Percentiles rank a stretch among this genome's conserved stretches.
These are phyloP conservation scores for Oryzias sinensis DNA, from an alignment of 2,797 vertebrate genomes.

Conservation along the genomic window DNA sequence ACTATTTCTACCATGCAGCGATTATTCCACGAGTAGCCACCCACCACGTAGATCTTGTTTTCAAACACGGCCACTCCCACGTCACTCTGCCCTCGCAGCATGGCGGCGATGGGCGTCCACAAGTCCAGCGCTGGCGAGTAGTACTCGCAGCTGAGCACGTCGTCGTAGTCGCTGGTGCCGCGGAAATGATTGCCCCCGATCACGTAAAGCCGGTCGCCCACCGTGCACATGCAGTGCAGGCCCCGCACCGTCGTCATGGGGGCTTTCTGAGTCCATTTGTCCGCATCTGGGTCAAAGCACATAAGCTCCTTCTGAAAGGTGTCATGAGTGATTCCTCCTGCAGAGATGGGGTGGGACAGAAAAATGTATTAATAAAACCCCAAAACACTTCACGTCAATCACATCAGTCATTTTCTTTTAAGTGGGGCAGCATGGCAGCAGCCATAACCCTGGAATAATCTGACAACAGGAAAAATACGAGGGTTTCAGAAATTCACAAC, in stretches of 20 bases:
- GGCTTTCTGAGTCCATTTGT: slow-evolving; percentile 97
- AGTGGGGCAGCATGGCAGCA: slow-evolving; percentile 12
- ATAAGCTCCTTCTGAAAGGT: slow-evolving; percentile 99
- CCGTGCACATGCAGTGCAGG: slow-evolving; percentile 98
- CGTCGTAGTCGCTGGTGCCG: slow-evolving; percentile 97
- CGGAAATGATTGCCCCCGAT: slow-evolving; percentile 98
- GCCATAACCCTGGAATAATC: slow-evolving; percentile 1
- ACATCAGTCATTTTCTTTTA: slow-evolving; percentile 25
- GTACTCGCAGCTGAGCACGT: slow-evolving; percentile 97
- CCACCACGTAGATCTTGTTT: slow-evolving; percentile 97
- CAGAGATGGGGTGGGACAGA: slow-evolving; percentile 6
- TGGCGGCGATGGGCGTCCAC: slow-evolving; percentile 96
- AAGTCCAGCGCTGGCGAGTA: slow-evolving; percentile 94
- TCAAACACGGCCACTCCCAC: slow-evolving; percentile 97
- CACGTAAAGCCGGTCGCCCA: slow-evolving; percentile 95
- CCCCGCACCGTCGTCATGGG: slow-evolving; percentile 96
- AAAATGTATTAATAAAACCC: too few species aligned
- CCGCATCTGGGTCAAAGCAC: slow-evolving; percentile 97
- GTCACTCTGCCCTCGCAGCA: slow-evolving; percentile 96
- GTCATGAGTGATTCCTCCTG: slow-evolving; percentile 97
- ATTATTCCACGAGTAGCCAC: slow-evolving; percentile 99
- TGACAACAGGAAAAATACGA: background rate
- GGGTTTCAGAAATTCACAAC: background rate
- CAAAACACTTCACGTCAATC: slow-evolving; percentile 34
- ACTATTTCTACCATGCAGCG: slow-evolving; percentile 99